Conservation (phyloP, 1,140 invertebrate species). For the Aphaenogaster rudis region DNA sequence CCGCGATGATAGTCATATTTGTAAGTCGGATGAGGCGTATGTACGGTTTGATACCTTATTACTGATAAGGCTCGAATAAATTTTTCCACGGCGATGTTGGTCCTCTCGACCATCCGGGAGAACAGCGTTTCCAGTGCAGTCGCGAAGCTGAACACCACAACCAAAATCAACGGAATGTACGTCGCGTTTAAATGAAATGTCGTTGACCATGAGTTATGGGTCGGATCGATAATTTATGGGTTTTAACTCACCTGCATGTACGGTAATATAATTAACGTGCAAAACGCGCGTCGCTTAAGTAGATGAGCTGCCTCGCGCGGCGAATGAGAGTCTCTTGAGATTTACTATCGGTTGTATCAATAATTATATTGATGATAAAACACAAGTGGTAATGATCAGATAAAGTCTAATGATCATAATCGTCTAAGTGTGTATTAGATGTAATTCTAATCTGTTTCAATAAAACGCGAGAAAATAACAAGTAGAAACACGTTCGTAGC, state of each 20-base stretch:
- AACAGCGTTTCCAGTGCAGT: neutral
- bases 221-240: neutral
- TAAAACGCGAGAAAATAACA: neutral
- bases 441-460: neutral
- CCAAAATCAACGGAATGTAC: neutral
- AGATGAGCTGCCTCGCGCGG: neutral
- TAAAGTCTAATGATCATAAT: neutral
- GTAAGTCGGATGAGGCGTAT: neutral
- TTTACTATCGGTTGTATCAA: neutral
- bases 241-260: neutral
- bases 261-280: neutral
- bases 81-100: neutral
- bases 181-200: conserved; percentile 6
- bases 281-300: neutral
- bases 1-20: conserved; percentile 4
- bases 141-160: neutral
- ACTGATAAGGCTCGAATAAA: conserved; percentile 40
- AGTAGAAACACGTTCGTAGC: neutral
- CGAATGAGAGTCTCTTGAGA: neutral
- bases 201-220: conserved; percentile 20
- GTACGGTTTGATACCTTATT: neutral
- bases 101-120: neutral
- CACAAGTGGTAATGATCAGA: neutral
- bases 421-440: neutral
- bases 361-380: neutral